Conservation (phyloP, 2,113 vertebrate genomes). For the Parotia lawesii region DNA sequence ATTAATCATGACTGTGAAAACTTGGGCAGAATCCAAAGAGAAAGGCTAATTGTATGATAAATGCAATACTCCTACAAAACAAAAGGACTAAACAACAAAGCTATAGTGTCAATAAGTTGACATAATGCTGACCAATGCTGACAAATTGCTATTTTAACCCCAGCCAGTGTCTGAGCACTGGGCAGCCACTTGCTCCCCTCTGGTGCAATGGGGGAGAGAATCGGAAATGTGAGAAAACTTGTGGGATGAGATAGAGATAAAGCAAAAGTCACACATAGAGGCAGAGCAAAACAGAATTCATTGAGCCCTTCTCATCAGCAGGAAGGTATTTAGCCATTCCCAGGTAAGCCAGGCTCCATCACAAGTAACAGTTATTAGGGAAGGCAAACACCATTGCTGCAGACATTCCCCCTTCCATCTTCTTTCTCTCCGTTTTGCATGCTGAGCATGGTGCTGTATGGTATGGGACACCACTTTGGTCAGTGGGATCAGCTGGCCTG, state of each 20-base stretch:
- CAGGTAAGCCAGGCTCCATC: not conserved
- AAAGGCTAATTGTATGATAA: not conserved
- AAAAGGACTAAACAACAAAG: not conserved
- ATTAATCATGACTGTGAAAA: not conserved
- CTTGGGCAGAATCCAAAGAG: not conserved
- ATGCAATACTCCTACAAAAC: not conserved
- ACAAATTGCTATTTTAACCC: not conserved
- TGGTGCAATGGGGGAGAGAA: not conserved
- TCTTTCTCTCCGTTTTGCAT: not conserved
- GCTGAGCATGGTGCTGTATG: not conserved
- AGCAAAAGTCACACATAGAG: fast-evolving
- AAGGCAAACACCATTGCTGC: not conserved
- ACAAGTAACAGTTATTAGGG: fast-evolving
- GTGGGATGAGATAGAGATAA: not conserved
- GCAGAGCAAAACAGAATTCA: not conserved
- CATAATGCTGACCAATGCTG: not conserved
- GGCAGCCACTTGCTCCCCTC: not conserved
- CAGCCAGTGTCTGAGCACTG: not conserved
- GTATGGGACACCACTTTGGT: fast-evolving
- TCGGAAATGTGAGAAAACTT: not conserved
- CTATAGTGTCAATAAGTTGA: not conserved
- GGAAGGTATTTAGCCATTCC: not conserved
- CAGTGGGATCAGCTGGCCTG: not conserved
- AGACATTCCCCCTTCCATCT: fast-evolving
- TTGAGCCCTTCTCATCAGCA: not conserved